Percentiles rank a stretch among this genome's conserved stretches.
phyloP scores from a whole-genome alignment of 2,113 vertebrate species.

The Osmerus mordax region DNA sequence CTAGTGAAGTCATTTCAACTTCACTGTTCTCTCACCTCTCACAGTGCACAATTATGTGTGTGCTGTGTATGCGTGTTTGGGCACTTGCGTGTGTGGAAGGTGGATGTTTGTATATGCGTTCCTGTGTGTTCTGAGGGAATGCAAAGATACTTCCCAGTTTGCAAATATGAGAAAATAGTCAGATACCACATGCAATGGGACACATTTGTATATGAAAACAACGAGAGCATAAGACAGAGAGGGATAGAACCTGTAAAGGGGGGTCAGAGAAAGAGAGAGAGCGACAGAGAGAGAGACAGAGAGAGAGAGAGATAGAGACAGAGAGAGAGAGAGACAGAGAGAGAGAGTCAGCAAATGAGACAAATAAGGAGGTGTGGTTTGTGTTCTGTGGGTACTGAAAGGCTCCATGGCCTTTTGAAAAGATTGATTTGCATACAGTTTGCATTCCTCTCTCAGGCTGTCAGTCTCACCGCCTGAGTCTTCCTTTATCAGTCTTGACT shows the following conservation, averaged over 20 bases:
- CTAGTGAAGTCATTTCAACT: no score
- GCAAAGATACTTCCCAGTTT: no score
- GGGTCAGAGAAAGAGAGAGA: background rate
- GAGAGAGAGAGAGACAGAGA: background rate
- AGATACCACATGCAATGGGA: no score
- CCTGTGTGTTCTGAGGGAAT: no score
- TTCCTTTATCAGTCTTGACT: no score
- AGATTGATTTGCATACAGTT: slow-evolving; percentile 49
- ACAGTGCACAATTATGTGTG: no score
- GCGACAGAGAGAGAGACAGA: background rate
- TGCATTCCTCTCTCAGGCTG: slow-evolving; percentile 51
- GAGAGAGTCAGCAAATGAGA: background rate
- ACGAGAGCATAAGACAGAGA: background rate
- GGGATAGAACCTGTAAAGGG: background rate
- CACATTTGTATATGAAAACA: no score
- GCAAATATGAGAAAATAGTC: no score
- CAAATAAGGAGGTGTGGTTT: slow-evolving; percentile 37
- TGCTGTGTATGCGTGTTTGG: no score
- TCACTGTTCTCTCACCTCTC: no score
- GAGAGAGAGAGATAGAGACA: background rate
- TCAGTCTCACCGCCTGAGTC: background rate
- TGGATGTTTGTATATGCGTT: no score
- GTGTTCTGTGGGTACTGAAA: slow-evolving; percentile 36
- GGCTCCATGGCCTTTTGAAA: slow-evolving; percentile 51
- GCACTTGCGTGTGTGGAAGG: no score